These are phyloP conservation scores for Pelusios castaneus DNA, from an alignment of 2,113 vertebrate species.

Conservation along the genomic window DNA sequence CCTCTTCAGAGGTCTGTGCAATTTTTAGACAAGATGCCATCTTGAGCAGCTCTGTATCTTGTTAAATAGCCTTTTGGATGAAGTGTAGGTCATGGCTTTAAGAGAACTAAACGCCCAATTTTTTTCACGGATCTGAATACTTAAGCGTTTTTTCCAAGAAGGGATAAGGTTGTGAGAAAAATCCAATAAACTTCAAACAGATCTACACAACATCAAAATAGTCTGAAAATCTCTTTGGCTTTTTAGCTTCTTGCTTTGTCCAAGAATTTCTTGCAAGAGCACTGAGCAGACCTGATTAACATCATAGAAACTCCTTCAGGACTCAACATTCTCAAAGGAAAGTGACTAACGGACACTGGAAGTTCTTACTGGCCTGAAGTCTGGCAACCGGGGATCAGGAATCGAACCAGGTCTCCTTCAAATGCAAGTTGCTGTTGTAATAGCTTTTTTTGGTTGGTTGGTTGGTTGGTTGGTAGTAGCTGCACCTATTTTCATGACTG, in stretches of 20 bases:
- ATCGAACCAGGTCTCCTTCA: conserved; percentile 63
- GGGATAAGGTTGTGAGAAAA: background rate
- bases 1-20: background rate
- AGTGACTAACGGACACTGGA: conserved; percentile 59
- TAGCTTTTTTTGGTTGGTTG: background rate
- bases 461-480: conserved; percentile 9
- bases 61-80: background rate
- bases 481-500: conserved; percentile 15
- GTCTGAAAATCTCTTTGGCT: conserved; percentile 31
- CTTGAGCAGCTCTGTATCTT: background rate
- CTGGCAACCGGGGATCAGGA: conserved; percentile 65
- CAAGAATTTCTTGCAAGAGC: conserved; percentile 18
- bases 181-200: background rate
- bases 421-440: conserved; percentile 52
- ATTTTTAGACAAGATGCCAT: background rate
- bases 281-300: conserved; percentile 67
- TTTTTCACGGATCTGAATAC: background rate
- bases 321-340: conserved; percentile 65
- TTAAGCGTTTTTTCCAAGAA: background rate
- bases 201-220: background rate
- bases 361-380: conserved; percentile 53
- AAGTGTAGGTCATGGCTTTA: background rate
- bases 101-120: background rate
- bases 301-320: conserved; percentile 58
- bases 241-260: conserved; percentile 49